phyloP scores from a whole-genome alignment of 2,797 vertebrate species.

The Galago senegalensis region DNA sequence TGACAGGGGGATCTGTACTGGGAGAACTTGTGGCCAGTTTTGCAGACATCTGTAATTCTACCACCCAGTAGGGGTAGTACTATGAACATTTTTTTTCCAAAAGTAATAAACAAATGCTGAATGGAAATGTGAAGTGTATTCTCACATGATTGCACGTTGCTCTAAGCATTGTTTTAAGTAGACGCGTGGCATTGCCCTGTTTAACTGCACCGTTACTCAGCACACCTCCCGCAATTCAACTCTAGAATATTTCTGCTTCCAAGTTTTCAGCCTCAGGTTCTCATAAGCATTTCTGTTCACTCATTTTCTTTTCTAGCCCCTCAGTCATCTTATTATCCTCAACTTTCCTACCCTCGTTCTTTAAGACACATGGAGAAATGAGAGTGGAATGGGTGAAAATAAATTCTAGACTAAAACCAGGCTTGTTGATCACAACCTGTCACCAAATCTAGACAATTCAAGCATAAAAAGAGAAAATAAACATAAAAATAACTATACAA shows the following conservation, averaged over 20 bases:
- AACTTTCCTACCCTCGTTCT: background rate
- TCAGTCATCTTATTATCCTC: background rate
- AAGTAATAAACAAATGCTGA: background rate
- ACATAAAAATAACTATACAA: background rate
- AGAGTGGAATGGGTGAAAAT: background rate
- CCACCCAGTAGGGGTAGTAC: fast-evolving
- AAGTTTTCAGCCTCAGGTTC: background rate
- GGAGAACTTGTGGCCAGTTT: background rate
- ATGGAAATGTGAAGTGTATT: background rate
- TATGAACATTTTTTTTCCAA: background rate
- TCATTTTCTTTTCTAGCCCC: background rate
- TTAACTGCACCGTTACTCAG: background rate
- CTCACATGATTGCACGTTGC: background rate
- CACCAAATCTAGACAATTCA: background rate
- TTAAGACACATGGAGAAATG: background rate
- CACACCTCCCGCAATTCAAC: background rate
- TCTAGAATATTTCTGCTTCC: background rate
- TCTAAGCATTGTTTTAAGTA: background rate
- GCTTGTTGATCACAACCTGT: background rate
- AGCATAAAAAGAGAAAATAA: background rate
- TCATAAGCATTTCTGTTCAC: background rate
- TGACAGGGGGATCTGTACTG: background rate
- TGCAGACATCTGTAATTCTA: background rate
- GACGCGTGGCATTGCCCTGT: fast-evolving
- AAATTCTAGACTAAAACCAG: background rate